Percentiles rank a stretch among this genome's conserved stretches.
phyloP scores from a whole-genome alignment of 2,797 vertebrate genomes.

The Paguma larvata region DNA sequence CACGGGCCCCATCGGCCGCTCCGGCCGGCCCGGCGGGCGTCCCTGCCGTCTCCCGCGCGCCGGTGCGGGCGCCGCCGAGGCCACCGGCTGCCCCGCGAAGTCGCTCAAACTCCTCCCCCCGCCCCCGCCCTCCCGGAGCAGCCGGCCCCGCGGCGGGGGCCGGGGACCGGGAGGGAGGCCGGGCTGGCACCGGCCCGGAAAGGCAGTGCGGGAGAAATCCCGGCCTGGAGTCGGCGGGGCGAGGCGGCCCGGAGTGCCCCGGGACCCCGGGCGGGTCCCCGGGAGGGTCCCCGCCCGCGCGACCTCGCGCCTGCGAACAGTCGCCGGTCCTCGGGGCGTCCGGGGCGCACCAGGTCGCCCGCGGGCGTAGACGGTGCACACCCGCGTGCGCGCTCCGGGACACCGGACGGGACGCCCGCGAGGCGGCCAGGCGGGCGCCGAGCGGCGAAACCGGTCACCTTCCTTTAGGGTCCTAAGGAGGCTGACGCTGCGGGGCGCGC shows the following conservation, averaged over 20 bases:
- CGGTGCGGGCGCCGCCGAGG: neutral
- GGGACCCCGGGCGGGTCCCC: constrained; percentile 38
- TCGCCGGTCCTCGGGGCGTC: neutral
- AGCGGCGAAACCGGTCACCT: neutral
- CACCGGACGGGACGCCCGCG: constrained; percentile 60
- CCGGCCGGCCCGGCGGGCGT: constrained; percentile 83
- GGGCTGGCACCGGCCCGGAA: constrained; percentile 86
- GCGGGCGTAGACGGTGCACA: constrained; percentile 75
- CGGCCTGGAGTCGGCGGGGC: constrained; percentile 86
- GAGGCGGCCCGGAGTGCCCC: constrained; percentile 11
- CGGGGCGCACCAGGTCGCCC: neutral
- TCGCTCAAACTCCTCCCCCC: constrained; percentile 76
- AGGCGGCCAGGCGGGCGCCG: constrained; percentile 87
- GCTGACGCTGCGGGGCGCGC: no score
- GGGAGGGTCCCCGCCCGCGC: neutral
- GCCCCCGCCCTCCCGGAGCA: constrained; percentile 69
- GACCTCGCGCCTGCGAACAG: neutral
- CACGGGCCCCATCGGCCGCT: constrained; percentile 80
- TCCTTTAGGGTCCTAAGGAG: neutral
- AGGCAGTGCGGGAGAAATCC: constrained; percentile 91
- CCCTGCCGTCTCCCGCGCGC: constrained; percentile 35
- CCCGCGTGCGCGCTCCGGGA: neutral
- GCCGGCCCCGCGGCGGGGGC: constrained; percentile 81
- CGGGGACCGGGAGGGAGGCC: constrained; percentile 75
- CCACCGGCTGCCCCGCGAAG: constrained; percentile 77